Conservation (phyloP, 2,113 vertebrate species). For the Piprites chloris region DNA sequence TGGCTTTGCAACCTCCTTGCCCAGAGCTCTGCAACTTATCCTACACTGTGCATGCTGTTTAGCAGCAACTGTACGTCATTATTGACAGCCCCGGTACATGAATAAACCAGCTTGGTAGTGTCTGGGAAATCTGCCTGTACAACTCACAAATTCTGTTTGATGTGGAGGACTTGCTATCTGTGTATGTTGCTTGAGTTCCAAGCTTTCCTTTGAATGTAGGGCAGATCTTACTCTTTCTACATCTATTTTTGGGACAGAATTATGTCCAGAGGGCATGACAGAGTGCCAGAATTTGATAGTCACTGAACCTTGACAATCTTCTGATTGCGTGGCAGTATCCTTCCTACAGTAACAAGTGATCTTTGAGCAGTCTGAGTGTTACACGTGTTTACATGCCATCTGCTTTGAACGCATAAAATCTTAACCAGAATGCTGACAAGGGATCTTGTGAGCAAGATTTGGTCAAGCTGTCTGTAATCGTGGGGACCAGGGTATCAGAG, state of each 20-base stretch:
- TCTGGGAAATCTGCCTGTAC: background rate
- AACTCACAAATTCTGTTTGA: background rate
- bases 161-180: background rate
- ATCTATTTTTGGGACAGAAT: background rate
- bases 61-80: background rate
- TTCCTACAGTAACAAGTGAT: background rate
- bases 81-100: background rate
- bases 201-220: background rate
- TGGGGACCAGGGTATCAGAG: background rate
- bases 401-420: background rate
- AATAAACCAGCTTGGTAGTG: background rate
- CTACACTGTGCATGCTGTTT: background rate
- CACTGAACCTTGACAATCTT: background rate
- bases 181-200: background rate
- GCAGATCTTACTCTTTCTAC: background rate
- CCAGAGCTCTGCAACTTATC: background rate
- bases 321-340: background rate
- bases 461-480: background rate
- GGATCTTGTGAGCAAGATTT: background rate
- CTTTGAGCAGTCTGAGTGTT: background rate
- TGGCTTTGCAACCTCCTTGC: background rate
- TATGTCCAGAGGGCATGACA: background rate
- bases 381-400: background rate
- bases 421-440: background rate
- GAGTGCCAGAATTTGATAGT: background rate